A percentile compares a stretch with the other conserved stretches of the same genome.
These are phyloP conservation scores for Chironomus tepperi DNA, from an alignment of 1,140 invertebrate genomes.

Conservation along the genomic window DNA sequence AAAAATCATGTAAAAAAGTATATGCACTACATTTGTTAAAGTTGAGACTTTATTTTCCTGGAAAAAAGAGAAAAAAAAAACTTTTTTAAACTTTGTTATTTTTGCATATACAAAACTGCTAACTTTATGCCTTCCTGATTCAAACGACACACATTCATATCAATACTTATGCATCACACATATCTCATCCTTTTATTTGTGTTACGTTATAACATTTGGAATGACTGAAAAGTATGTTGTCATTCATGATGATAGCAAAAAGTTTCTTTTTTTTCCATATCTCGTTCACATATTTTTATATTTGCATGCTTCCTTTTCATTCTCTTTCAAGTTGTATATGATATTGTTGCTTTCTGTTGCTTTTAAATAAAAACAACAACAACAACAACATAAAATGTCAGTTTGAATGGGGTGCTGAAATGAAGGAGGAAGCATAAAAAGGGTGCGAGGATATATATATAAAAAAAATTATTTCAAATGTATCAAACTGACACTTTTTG, in stretches of 20 bases:
- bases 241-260: slow-evolving; percentile 8
- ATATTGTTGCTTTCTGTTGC: not conserved
- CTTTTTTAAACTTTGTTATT: too few relatives aligned
- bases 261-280: not conserved
- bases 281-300: not conserved
- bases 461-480: slow-evolving; percentile 11
- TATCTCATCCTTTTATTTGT: too few relatives aligned
- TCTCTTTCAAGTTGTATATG: slow-evolving; percentile 1
- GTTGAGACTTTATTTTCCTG: too few relatives aligned
- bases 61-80: too few relatives aligned
- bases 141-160: too few relatives aligned
- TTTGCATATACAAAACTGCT: too few relatives aligned
- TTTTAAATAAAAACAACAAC: not conserved
- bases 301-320: slow-evolving; percentile 4
- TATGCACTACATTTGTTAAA: too few relatives aligned
- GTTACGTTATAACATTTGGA: not conserved
- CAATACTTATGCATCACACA: too few relatives aligned
- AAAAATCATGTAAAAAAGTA: too few relatives aligned
- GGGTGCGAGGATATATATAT: not conserved
- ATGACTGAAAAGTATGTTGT: not conserved
- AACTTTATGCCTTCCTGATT: too few relatives aligned
- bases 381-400: not conserved
- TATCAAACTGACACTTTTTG: not conserved
- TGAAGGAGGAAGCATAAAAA: not conserved
- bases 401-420: not conserved